Base-by-base conservation (phyloP, 2,113 vertebrate species). In the Hippocampus abdominalis region DNA sequence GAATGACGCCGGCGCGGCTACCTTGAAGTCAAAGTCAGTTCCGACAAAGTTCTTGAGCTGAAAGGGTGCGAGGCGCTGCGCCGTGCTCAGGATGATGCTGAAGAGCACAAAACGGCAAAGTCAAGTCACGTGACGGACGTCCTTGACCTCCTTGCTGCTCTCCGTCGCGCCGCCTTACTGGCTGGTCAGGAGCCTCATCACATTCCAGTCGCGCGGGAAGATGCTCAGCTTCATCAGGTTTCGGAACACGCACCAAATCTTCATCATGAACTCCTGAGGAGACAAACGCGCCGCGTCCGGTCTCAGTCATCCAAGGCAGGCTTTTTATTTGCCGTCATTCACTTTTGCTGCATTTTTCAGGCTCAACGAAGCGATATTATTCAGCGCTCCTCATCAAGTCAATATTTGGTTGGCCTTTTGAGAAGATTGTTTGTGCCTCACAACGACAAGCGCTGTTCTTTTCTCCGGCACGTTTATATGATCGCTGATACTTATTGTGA, bases 211-310 rank as follows among this genome's bases (percentile, higher is more conserved):
- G 8, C 95, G 92, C 53, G 96, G 97, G 82, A 98, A 99, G 78
- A 98, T 96, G 32, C 94, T 97, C 91, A 98, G 94, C 85, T 98
- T 99, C 96, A 98, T 98, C 81, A 98, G 90, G 78, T 97, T 98
- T 65, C 97, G 94, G 85, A 99, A 98, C 15, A 99, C 96, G 74
- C 96, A 99, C 85, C 98, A 92, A 76, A 97, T 97, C 91, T 98
- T 98, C 83, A 99, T 80, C 64, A 99, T 80, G 82, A 99, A 98
- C 86, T 98, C 96, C 97, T 99, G 78, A 23, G 51, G 51, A 60
- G 39, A 7, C 25, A 16, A n/a, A 18, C 29, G 27, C n/a, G 27
- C 49, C 8, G 2, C 12, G 40, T 42, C 10, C 9, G 10, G 0
- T 13, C 42, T 44, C 29, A 32, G 4, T 32, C 29, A 32, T 20